Evolutionary conservation across 1,140 invertebrate species (phyloP), one percentile per base, ranked within the genome.

Genomic region (Drosophila lowei): DNA sequence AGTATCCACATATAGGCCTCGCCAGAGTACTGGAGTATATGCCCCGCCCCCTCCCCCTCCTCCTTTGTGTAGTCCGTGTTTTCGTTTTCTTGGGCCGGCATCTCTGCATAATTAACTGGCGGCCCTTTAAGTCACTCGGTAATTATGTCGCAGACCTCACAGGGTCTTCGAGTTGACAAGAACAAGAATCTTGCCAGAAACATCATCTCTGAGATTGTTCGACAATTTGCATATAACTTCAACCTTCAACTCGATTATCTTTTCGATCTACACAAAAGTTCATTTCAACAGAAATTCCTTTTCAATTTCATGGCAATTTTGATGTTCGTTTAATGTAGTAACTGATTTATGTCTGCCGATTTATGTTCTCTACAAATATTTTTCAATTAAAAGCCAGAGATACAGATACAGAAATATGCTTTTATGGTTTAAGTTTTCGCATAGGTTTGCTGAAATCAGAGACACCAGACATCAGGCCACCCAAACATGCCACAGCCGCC

Each of bases 111-210:
- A 85, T 85, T 77, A 86, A 70, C 81, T 60, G 68, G 52, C 68
- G 55, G 61, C 63, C 77, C 62, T 61, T 80, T 60, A 65, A 72
- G 65, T 59, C 80, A 47, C 54, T 38, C 65, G 81, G 81, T 86
- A 85, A 85, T 85, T 85, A 85, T 86, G 81, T 74, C 77, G 42
- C 68, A 66, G 81, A 77, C 81, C 81, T 63, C 80, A 80, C 77
- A 84, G 76, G 72, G 50, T 62, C 54, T 48, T 55, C 42, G 11
- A 57, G 28, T 76, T 86, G 80, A 84, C 80, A 84, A 63, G 81
- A 72, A 73, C n/a, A n/a, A n/a, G n/a, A n/a, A n/a, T n/a, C 70
- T 77, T 77, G 80, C 79, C 25, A 7, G 25, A 8, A 50, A 50
- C 11, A 72, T 72, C 11, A 72, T 72, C 58, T 42, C 53, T 28